Evolutionary conservation across 2,888 invertebrate species (phyloP).

Genomic region (Cephus pulcher): DNA sequence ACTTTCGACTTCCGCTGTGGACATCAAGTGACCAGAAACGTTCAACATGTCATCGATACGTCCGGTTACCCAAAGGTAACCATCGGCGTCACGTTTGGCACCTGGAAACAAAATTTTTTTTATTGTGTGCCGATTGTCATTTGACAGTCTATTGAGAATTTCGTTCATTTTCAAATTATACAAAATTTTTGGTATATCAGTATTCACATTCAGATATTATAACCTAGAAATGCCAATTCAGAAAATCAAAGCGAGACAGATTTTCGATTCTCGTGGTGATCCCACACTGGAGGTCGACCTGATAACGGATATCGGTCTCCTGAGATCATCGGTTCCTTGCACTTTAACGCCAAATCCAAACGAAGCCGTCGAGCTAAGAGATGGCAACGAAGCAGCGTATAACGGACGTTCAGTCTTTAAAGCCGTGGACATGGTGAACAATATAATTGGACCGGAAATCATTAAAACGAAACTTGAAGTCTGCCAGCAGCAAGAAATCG

Average conservation of each 20-base stretch:
- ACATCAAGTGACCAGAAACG: slow-evolving; percentile 97
- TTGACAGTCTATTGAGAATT: neutral
- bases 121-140: neutral
- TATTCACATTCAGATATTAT: neutral
- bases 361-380: slow-evolving; percentile 50
- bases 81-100: slow-evolving; percentile 91
- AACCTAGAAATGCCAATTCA: slow-evolving; percentile 68
- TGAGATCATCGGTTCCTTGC: slow-evolving; percentile 55
- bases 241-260: slow-evolving; percentile 74
- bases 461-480: slow-evolving; percentile 53
- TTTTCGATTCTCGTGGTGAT: slow-evolving; percentile 77
- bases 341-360: slow-evolving; percentile 41
- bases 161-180: neutral
- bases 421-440: slow-evolving; percentile 57
- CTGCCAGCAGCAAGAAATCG: slow-evolving; percentile 57
- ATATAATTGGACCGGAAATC: slow-evolving; percentile 55
- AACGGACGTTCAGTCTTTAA: slow-evolving; percentile 52
- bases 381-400: slow-evolving; percentile 49
- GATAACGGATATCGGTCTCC: slow-evolving; percentile 57
- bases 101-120: slow-evolving; percentile 70
- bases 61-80: slow-evolving; percentile 96
- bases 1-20: slow-evolving; percentile 93
- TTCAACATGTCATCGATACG: slow-evolving; percentile 99
- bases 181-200: neutral
- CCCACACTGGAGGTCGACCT: slow-evolving; percentile 73